Conservation (phyloP, 2,888 invertebrate species). For the Toxonevra muliebris region DNA sequence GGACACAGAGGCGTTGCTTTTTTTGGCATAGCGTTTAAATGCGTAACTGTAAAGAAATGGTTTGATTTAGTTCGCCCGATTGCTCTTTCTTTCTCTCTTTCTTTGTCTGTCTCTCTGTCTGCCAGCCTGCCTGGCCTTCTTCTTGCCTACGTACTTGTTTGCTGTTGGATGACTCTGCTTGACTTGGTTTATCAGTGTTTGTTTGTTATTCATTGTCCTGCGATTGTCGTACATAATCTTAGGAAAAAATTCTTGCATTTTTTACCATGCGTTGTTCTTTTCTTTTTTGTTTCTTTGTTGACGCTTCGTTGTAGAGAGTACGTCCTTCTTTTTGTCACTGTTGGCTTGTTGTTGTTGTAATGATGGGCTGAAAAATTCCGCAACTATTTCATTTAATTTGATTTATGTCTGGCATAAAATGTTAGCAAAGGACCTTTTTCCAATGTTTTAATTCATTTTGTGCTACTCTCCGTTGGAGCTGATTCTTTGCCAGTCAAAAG, state of each 20-base stretch:
- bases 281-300: too few species aligned
- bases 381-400: constrained; percentile 57
- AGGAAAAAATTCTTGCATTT: constrained; percentile 27
- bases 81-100: too few species aligned
- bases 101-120: constrained; percentile 37
- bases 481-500: not conserved
- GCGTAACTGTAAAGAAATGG: too few species aligned
- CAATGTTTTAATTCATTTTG: not conserved
- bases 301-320: constrained; percentile 25
- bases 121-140: not conserved
- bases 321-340: constrained; percentile 44
- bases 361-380: constrained; percentile 39
- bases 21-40: too few species aligned
- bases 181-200: too few species aligned
- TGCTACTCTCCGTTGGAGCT: constrained; percentile 19
- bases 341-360: constrained; percentile 1
- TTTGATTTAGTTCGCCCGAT: not conserved
- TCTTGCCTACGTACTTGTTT: too few species aligned
- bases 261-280: constrained; percentile 23
- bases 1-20: too few species aligned
- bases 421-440: constrained; percentile 10
- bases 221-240: constrained; percentile 31
- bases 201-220: constrained; percentile 33
- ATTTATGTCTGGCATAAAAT: constrained; percentile 47
- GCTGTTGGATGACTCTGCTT: too few species aligned